Base-by-base conservation (phyloP, 2,113 vertebrate genomes). In the Rousettus leschenaultii region DNA sequence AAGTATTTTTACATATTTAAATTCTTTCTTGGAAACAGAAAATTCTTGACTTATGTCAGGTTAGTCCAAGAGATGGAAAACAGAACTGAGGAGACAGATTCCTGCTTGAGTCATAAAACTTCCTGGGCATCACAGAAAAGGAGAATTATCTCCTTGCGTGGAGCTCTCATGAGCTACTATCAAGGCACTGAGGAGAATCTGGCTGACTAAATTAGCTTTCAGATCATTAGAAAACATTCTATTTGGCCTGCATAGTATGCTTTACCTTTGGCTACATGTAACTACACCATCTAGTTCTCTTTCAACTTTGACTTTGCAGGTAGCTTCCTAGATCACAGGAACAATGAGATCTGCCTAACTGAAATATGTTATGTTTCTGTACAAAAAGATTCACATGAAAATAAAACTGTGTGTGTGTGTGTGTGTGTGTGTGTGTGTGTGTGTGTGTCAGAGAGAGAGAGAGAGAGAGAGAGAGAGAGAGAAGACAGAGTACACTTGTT, bases 121-220 rank as follows among this genome's bases (percentile, higher is more conserved):
- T 95, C 78, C 38, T 83, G 85, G 71, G 16, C 24, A 79, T 90
- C 55, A 65, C 40, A 82, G 89, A 92, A 57, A 30, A 94, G 38
- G 53, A 89, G 71, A 95, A 94, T 96, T 95, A 95, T 96, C 86
- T 95, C 71, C 90, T 97, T 95, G 75, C 61, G 22, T 61, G 63
- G 57, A 74, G 74, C 24, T 45, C 45, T 84, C 79, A 48, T n/a
- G 38, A 71, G 92, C 40, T 88, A 88, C 43, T 30, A 8, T 89
- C 71, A 82, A 94, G 85, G 30, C 48, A 77, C 43, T 53, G 48
- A 53, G 68, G 90, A 95, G 40, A 96, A 82, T 82, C 61, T 92
- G 96, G 59, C 87, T 95, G 88, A 53, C n/a, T 87, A 95, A 95
- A 94, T 96, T 79, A 96, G 75, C 35, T 82, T 89, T 61, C 16